These are phyloP conservation scores for Nylanderia fulva DNA, from an alignment of 1,140 invertebrate genomes.

Conservation along the genomic window DNA sequence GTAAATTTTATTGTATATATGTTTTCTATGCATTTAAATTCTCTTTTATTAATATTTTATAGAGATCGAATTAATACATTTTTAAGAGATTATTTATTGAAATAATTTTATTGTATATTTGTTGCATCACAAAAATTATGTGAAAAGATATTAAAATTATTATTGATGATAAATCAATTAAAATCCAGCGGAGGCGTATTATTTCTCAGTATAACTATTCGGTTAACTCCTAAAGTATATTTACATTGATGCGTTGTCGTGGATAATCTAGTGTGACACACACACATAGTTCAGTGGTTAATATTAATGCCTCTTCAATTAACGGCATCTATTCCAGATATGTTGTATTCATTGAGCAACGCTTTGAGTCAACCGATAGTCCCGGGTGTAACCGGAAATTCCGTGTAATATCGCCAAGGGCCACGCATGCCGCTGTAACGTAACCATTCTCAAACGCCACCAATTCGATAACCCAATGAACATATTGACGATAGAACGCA, in stretches of 20 bases:
- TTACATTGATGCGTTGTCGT: background rate
- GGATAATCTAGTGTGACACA: constrained; percentile 33
- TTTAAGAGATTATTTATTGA: background rate
- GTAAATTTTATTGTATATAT: too few relatives aligned
- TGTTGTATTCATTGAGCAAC: constrained; percentile 60
- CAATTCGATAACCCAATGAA: constrained; percentile 54
- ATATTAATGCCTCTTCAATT: constrained; percentile 57
- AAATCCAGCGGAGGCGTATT: background rate
- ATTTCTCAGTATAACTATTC: constrained; percentile 31
- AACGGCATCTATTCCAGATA: constrained; percentile 55
- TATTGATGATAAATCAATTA: background rate
- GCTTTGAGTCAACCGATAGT: constrained; percentile 60
- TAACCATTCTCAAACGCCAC: constrained; percentile 50
- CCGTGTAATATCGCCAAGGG: constrained; percentile 57
- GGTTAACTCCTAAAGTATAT: background rate
- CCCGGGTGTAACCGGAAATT: constrained; percentile 59
- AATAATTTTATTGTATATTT: background rate
- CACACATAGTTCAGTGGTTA: constrained; percentile 53
- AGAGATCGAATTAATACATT: background rate
- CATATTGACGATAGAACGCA: constrained; percentile 53
- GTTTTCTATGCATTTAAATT: too few relatives aligned
- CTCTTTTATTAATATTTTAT: background rate
- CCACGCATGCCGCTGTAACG: constrained; percentile 54
- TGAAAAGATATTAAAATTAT: background rate
- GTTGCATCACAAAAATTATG: background rate